Conservation (phyloP, 1,140 invertebrate species). For the Gryon sp. region DNA sequence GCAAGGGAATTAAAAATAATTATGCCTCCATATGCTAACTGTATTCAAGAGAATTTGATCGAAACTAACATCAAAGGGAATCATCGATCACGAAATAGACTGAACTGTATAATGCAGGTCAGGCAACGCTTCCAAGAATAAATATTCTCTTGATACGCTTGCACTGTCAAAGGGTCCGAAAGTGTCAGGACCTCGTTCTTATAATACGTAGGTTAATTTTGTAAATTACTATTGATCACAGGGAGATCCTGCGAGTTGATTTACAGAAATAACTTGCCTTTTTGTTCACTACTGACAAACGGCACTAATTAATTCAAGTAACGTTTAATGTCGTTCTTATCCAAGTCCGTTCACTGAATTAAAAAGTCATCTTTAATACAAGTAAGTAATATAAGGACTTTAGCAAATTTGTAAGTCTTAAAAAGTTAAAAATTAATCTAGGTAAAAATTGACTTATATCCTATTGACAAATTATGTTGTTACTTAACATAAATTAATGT, state of each 20-base stretch:
- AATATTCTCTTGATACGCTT: slow-evolving; percentile 43
- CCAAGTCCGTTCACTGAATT: background rate
- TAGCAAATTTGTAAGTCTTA: too few relatives aligned
- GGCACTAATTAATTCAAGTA: too few relatives aligned
- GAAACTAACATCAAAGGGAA: slow-evolving; percentile 41
- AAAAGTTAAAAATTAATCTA: too few relatives aligned
- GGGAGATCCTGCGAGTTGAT: background rate
- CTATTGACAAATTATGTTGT: too few relatives aligned
- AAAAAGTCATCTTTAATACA: too few relatives aligned
- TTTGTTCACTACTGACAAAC: too few relatives aligned
- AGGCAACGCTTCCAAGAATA: slow-evolving; percentile 49
- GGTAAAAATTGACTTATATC: too few relatives aligned
- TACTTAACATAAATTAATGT: too few relatives aligned
- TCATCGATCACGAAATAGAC: slow-evolving; percentile 44
- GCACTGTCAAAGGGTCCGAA: slow-evolving; percentile 39
- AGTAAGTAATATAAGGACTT: too few relatives aligned
- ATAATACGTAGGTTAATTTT: slow-evolving; percentile 37
- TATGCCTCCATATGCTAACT: slow-evolving; percentile 11
- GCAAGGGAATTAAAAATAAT: slow-evolving; percentile 2
- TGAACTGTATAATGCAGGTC: slow-evolving; percentile 47
- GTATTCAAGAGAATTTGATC: slow-evolving; percentile 19
- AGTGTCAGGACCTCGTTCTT: slow-evolving; percentile 39
- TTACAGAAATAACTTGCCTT: too few relatives aligned
- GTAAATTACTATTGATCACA: slow-evolving; percentile 3
- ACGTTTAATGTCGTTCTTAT: background rate